A percentile compares a stretch with the other conserved stretches of the same genome.
These are phyloP conservation scores for Astreopora myriophthalma DNA, from an alignment of 64 coral and sea anemone species.

Conservation along the genomic window DNA sequence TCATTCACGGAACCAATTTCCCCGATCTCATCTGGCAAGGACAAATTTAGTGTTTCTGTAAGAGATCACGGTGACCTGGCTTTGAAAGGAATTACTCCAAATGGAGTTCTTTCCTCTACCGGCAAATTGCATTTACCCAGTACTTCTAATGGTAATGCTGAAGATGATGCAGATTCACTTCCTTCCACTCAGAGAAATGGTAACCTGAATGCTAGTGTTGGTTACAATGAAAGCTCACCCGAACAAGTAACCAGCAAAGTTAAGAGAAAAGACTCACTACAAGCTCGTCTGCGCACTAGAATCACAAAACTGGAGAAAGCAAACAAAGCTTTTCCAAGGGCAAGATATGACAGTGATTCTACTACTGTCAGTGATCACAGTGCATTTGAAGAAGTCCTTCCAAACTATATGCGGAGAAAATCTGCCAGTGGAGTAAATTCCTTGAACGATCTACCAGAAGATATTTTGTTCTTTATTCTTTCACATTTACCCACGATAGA, in stretches of 20 bases:
- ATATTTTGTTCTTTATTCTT: conserved; percentile 85
- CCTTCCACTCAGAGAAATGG: not conserved
- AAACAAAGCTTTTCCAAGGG: conserved; percentile 5
- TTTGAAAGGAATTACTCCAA: not conserved
- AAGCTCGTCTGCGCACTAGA: conserved; percentile 79
- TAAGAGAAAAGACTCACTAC: conserved; percentile 79
- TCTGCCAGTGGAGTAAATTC: conserved; percentile 6
- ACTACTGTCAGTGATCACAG: conserved; percentile 89
- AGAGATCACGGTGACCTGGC: conserved; percentile 18
- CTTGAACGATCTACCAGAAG: conserved; percentile 85
- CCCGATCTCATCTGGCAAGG: conserved; percentile 20
- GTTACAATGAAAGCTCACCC: conserved; percentile 77
- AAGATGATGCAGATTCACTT: conserved; percentile 6
- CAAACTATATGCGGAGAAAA: conserved; percentile 21
- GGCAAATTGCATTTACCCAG: not conserved
- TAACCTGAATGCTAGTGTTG: conserved; percentile 49
- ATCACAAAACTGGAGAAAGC: conserved; percentile 67
- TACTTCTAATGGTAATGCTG: not conserved
- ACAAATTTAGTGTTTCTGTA: conserved; percentile 35
- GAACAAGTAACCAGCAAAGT: conserved; percentile 59
- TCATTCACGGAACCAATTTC: conserved; percentile 78
- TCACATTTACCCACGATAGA: conserved; percentile 81
- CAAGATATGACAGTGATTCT: conserved; percentile 81
- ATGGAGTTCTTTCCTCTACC: conserved; percentile 10
- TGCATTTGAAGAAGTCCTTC: conserved; percentile 66